Percentiles rank a stretch among this genome's conserved stretches.
Evolutionary conservation across 2,113 vertebrate species (phyloP).

Genomic region (Brachypodius melanocephalos): DNA sequence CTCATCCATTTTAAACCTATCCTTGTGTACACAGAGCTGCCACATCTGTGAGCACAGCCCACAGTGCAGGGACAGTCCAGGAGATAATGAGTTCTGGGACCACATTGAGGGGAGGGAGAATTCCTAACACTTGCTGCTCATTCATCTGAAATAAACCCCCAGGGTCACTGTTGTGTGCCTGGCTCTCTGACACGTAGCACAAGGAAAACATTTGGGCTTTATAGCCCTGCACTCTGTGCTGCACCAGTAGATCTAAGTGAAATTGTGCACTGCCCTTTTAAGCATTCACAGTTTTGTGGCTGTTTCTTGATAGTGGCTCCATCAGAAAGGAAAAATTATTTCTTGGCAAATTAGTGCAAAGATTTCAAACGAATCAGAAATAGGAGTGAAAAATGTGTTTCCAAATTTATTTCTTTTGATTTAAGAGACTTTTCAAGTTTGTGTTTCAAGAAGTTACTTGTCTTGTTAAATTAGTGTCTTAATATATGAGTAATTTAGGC

Average conservation of each 20-base stretch:
- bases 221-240: not conserved
- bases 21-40: not conserved
- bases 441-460: not conserved
- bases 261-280: not conserved
- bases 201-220: not conserved
- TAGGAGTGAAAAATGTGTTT: not conserved
- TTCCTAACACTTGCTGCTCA: not conserved
- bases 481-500: not conserved
- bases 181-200: not conserved
- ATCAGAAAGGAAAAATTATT: not conserved
- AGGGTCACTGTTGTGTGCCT: not conserved
- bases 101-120: not conserved
- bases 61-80: not conserved
- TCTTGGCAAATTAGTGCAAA: not conserved
- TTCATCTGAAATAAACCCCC: not conserved
- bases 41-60: not conserved
- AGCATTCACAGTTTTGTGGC: not conserved
- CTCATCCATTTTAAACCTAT: slow-evolving; percentile 11
- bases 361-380: not conserved
- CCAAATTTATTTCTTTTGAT: not conserved
- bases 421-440: not conserved
- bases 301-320: not conserved
- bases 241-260: not conserved
- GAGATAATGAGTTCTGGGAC: not conserved
- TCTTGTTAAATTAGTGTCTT: not conserved